A percentile compares a stretch with the other conserved stretches of the same genome.
phyloP scores from a whole-genome alignment of 2,888 invertebrate species.

The Ligdia adustata region DNA sequence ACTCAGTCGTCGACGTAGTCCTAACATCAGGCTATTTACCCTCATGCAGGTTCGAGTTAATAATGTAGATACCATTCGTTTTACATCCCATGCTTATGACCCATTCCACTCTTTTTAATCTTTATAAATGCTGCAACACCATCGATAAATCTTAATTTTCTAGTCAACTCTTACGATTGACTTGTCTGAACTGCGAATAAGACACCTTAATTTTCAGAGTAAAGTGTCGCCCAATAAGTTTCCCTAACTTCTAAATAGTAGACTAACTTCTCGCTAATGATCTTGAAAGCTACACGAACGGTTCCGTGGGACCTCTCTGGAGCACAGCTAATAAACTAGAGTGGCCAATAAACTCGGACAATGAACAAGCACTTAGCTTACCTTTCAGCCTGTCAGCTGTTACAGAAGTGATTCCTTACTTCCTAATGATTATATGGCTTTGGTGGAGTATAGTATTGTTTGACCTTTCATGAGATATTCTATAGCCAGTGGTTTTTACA shows the following conservation, averaged over 20 bases:
- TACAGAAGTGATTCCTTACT: conserved; percentile 27
- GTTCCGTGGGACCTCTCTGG: conserved; percentile 12
- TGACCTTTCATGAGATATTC: background rate
- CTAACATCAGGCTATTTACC: too few relatives aligned
- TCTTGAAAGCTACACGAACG: conserved; percentile 15
- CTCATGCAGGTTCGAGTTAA: too few relatives aligned
- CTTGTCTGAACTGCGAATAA: background rate
- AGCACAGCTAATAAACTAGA: conserved; percentile 32
- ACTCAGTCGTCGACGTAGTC: too few relatives aligned
- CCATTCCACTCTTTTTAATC: too few relatives aligned
- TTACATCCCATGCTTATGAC: too few relatives aligned
- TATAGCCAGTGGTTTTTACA: background rate
- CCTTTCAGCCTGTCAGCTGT: conserved; percentile 33
- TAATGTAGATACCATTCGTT: too few relatives aligned
- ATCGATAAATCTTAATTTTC: too few relatives aligned
- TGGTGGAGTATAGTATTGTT: too few relatives aligned
- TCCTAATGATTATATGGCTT: conserved; percentile 23
- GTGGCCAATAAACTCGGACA: conserved; percentile 34
- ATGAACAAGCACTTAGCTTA: conserved; percentile 31
- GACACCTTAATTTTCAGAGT: conserved; percentile 3
- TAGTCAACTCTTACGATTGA: too few relatives aligned
- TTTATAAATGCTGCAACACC: too few relatives aligned
- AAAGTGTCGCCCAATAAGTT: conserved; percentile 5
- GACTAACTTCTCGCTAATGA: conserved; percentile 23
- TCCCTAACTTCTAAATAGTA: conserved; percentile 6